Evolutionary conservation across 2,797 vertebrate species (phyloP).

Genomic region (Philypnodon macrostomus): DNA sequence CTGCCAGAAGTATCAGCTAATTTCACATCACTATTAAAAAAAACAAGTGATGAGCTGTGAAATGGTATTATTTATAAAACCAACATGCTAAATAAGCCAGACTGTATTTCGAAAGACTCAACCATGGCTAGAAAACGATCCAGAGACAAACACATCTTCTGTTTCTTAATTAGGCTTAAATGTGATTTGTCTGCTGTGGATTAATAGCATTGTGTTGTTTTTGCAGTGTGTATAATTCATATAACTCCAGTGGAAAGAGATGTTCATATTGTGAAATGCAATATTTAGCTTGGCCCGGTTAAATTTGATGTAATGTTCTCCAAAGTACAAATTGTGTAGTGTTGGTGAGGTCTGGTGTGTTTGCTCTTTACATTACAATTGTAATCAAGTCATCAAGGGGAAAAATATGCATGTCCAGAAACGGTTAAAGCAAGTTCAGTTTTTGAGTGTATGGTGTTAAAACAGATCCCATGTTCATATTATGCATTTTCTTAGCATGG

Average conservation of each 20-base stretch:
- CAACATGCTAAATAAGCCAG: conserved; percentile 34
- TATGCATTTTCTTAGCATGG: too few species aligned
- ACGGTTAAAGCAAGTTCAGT: too few species aligned
- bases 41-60: conserved; percentile 48
- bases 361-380: too few species aligned
- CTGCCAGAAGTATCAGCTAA: conserved; percentile 40
- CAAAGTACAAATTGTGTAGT: not conserved
- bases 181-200: conserved; percentile 5
- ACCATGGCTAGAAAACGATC: conserved; percentile 24
- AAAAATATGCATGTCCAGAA: too few species aligned
- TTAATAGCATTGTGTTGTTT: not conserved
- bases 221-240: not conserved
- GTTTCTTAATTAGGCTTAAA: conserved; percentile 22
- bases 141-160: conserved; percentile 8
- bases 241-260: not conserved
- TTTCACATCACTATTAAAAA: conserved; percentile 39
- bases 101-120: conserved; percentile 38
- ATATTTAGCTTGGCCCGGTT: not conserved
- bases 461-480: too few species aligned
- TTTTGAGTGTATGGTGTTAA: too few species aligned
- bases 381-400: too few species aligned
- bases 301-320: not conserved
- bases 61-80: conserved; percentile 53
- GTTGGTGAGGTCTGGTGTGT: too few species aligned
- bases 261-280: not conserved